Conservation (phyloP, 1,140 invertebrate species). For the Varroa destructor region DNA sequence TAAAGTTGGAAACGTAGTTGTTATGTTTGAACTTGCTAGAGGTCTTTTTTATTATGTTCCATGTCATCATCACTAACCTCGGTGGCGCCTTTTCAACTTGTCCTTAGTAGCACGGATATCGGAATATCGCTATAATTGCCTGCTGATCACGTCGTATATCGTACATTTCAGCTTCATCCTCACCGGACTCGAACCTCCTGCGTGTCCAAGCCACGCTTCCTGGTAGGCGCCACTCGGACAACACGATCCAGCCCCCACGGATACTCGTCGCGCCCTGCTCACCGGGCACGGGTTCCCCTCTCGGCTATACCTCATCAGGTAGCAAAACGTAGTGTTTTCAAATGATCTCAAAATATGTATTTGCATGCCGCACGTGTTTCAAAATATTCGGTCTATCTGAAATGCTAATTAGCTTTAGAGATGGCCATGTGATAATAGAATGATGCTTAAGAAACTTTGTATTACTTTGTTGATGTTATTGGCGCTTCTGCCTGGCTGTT, state of each 20-base stretch:
- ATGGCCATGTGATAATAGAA: not conserved
- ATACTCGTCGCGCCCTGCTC: conserved; percentile 41
- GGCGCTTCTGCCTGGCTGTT: not conserved
- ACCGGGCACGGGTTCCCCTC: conserved; percentile 42
- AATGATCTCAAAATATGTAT: not conserved
- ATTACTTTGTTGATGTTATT: not conserved
- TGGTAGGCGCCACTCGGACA: conserved; percentile 71
- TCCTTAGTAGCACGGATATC: no score
- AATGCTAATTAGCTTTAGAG: not conserved
- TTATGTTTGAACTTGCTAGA: no score
- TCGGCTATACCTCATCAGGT: conserved; percentile 24
- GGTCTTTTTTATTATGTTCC: no score
- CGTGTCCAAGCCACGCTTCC: conserved; percentile 59
- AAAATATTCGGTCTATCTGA: not conserved
- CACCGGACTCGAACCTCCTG: conserved; percentile 70
- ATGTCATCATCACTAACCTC: no score
- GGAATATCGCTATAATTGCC: no score
- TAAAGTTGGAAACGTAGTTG: no score
- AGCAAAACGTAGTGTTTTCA: not conserved
- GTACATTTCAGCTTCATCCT: conserved; percentile 49
- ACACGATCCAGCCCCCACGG: conserved; percentile 68
- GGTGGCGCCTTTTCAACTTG: no score
- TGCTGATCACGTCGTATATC: no score
- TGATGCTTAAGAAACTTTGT: not conserved
- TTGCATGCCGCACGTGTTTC: not conserved